Percentiles rank a stretch among this genome's conserved stretches.
Evolutionary conservation across 2,888 invertebrate species (phyloP).

Genomic region (Eupithecia insigniata): DNA sequence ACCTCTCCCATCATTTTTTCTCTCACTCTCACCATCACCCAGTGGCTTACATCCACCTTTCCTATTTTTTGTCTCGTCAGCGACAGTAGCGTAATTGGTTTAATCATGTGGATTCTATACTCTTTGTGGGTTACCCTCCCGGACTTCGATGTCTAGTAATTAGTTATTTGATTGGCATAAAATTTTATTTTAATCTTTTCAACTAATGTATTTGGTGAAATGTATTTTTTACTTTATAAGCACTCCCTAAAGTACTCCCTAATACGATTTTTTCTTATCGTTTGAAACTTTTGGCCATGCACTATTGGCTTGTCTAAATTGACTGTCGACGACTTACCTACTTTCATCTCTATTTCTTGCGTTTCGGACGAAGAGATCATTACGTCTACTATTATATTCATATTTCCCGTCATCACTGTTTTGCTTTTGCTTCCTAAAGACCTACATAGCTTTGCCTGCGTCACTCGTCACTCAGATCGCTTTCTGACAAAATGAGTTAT

Average conservation of each 20-base stretch:
- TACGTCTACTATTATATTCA: slow-evolving; percentile 55
- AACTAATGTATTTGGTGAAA: background rate
- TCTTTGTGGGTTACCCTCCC: slow-evolving; percentile 56
- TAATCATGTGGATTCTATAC: slow-evolving; percentile 53
- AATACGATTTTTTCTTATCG: background rate
- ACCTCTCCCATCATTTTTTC: slow-evolving; percentile 52
- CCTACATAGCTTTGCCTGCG: slow-evolving; percentile 25
- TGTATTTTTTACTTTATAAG: background rate
- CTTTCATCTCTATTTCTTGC: slow-evolving; percentile 3
- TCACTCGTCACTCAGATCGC: slow-evolving; percentile 16
- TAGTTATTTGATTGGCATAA: slow-evolving; percentile 29
- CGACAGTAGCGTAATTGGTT: slow-evolving; percentile 63
- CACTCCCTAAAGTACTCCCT: background rate
- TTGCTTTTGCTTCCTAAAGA: slow-evolving; percentile 35
- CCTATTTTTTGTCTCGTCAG: slow-evolving; percentile 55
- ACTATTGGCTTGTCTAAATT: slow-evolving; percentile 18
- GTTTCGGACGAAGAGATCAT: slow-evolving; percentile 41
- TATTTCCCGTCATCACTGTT: slow-evolving; percentile 49
- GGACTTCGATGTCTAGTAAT: slow-evolving; percentile 51
- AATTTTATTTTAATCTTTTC: background rate
- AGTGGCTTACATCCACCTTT: slow-evolving; percentile 61
- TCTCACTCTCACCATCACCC: slow-evolving; percentile 52
- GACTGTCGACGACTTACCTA: slow-evolving; percentile 25
- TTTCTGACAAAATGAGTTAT: background rate
- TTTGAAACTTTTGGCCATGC: background rate